Evolutionary conservation across 2,888 invertebrate genomes (phyloP).

Genomic region (Caenorhabditis sp.): DNA sequence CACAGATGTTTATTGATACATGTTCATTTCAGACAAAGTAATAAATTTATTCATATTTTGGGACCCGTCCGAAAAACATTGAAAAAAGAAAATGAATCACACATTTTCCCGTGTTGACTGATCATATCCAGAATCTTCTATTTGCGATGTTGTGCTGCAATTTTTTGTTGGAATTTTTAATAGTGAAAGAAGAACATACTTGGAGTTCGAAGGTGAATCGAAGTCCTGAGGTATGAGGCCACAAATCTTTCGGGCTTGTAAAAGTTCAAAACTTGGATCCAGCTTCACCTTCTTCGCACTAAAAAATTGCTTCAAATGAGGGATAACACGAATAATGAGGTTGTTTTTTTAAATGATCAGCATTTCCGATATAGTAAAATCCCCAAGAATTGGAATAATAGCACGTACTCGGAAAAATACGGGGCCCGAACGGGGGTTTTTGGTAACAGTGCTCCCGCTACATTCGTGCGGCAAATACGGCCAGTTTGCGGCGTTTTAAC

Average conservation of each 20-base stretch:
- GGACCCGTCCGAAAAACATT: constrained; percentile 27
- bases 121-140: constrained; percentile 34
- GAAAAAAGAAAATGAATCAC: background rate
- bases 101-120: constrained; percentile 28
- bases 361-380: too few species aligned
- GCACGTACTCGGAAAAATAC: too few species aligned
- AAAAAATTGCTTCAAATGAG: constrained; percentile 5
- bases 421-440: too few species aligned
- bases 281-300: constrained; percentile 26
- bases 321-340: too few species aligned
- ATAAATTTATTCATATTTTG: constrained; percentile 14
- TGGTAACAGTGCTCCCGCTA: too few species aligned
- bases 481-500: too few species aligned
- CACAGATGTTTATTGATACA: background rate
- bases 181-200: constrained; percentile 1
- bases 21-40: too few species aligned
- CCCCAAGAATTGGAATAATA: too few species aligned
- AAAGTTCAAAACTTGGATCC: constrained; percentile 19
- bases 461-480: too few species aligned
- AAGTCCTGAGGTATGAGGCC: constrained; percentile 51
- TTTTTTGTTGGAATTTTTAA: background rate
- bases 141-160: constrained; percentile 36
- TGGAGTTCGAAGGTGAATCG: constrained; percentile 34
- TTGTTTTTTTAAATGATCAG: too few species aligned
- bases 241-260: constrained; percentile 37